A percentile compares a stretch with the other conserved stretches of the same genome.
Conservation (phyloP, 2,888 invertebrate species). For the Nemotelus nigrinus region DNA sequence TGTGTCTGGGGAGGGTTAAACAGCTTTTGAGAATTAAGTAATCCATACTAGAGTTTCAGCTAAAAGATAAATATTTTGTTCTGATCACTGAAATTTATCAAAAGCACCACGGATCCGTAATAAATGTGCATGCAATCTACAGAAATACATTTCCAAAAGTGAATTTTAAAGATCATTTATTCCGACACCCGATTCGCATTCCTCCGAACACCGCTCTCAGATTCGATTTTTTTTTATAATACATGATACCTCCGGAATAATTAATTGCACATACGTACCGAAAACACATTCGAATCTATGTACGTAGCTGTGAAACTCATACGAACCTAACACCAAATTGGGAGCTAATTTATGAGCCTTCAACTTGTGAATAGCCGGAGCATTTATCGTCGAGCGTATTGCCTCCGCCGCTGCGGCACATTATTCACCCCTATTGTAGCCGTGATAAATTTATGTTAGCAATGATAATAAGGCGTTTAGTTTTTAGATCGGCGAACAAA, state of each 20-base stretch:
- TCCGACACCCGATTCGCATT: too few species aligned
- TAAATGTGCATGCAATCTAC: too few species aligned
- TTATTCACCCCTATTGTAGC: neutral
- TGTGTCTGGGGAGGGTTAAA: too few species aligned
- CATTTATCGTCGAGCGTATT: constrained; percentile 2
- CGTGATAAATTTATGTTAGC: neutral
- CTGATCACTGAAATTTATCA: too few species aligned
- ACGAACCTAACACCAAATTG: constrained; percentile 12
- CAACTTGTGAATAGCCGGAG: constrained; percentile 6
- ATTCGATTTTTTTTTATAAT: too few species aligned
- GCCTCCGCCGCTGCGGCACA: neutral
- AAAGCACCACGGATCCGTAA: too few species aligned
- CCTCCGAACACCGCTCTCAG: too few species aligned
- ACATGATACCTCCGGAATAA: neutral
- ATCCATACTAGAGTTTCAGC: too few species aligned
- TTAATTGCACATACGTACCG: neutral
- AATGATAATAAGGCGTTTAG: constrained; percentile 18
- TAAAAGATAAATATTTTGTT: too few species aligned
- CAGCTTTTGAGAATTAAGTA: too few species aligned
- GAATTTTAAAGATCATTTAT: too few species aligned
- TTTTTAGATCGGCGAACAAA: neutral
- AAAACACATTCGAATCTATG: neutral
- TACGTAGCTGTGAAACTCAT: constrained; percentile 18
- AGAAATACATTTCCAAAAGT: too few species aligned
- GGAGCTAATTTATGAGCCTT: constrained; percentile 22